These are phyloP conservation scores for Fregetta grallaria DNA, from an alignment of 2,113 vertebrate species.

Conservation along the genomic window DNA sequence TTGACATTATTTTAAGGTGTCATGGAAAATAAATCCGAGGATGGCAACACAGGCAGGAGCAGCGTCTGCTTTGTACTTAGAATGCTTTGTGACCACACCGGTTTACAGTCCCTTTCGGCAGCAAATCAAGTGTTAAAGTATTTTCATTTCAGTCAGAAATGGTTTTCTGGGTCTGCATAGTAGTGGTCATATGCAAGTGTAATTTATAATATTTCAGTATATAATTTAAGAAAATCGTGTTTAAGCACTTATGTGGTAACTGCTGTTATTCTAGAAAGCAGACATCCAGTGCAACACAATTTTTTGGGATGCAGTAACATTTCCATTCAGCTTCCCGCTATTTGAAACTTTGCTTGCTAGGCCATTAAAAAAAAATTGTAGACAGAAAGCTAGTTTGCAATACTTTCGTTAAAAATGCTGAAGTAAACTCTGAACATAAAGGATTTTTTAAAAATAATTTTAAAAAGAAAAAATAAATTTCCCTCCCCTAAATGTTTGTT, in stretches of 20 bases:
- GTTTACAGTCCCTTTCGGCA: background rate
- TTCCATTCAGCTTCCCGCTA: rapidly evolving
- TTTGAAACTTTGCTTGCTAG: background rate
- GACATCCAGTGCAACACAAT: rapidly evolving
- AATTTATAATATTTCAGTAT: background rate
- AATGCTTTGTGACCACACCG: background rate
- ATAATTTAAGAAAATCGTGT: background rate
- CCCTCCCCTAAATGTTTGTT: background rate
- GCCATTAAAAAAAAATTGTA: background rate
- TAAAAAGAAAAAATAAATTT: background rate
- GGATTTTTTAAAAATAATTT: background rate
- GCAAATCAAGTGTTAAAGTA: background rate
- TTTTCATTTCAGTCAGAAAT: background rate
- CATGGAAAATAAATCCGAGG: background rate
- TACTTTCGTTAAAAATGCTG: rapidly evolving
- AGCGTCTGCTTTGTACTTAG: background rate
- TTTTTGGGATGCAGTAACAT: background rate
- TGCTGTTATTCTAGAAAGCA: background rate
- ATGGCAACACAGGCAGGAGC: background rate
- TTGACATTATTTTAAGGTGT: background rate
- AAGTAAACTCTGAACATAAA: background rate
- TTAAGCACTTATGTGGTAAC: background rate
- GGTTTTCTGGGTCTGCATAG: background rate
- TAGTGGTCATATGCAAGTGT: background rate
- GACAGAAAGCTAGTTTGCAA: background rate